Percentiles rank a stretch among this genome's conserved stretches.
Evolutionary conservation across 2,888 invertebrate species (phyloP).

Genomic region (Pheosia gnoma): DNA sequence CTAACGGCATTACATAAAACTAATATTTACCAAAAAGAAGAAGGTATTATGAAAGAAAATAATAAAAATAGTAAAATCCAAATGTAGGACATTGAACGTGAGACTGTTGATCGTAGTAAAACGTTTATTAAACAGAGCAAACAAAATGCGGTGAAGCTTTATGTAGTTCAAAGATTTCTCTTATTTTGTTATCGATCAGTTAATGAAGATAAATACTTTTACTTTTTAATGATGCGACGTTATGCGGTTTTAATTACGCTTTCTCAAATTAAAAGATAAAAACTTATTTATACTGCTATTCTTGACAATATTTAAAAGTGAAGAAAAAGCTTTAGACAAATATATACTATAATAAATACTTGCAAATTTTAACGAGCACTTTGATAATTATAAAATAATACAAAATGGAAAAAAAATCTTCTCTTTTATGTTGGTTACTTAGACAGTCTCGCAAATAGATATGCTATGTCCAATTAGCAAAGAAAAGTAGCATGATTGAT

Average conservation of each 20-base stretch:
- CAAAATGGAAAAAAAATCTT: too few species aligned
- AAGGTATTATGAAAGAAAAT: background rate
- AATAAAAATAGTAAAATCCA: background rate
- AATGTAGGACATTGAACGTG: constrained; percentile 1
- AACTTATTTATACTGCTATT: background rate
- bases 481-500: too few species aligned
- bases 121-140: constrained; percentile 4
- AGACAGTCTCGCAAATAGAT: too few species aligned
- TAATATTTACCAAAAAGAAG: constrained; percentile 4
- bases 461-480: too few species aligned
- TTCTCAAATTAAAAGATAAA: constrained; percentile 2
- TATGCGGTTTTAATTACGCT: constrained; percentile 13
- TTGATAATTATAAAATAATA: too few species aligned
- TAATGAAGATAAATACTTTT: constrained; percentile 16
- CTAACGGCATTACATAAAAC: background rate
- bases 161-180: constrained; percentile 7
- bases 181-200: constrained; percentile 3
- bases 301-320: too few species aligned
- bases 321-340: too few species aligned
- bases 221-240: constrained; percentile 14
- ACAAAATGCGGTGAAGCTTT: background rate
- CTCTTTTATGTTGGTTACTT: too few species aligned
- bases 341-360: too few species aligned
- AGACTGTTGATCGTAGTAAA: constrained; percentile 1
- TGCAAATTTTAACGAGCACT: too few species aligned